A percentile compares a stretch with the other conserved stretches of the same genome.
Evolutionary conservation across 2,888 invertebrate species (phyloP).

Genomic region (Anarsia innoxiella): DNA sequence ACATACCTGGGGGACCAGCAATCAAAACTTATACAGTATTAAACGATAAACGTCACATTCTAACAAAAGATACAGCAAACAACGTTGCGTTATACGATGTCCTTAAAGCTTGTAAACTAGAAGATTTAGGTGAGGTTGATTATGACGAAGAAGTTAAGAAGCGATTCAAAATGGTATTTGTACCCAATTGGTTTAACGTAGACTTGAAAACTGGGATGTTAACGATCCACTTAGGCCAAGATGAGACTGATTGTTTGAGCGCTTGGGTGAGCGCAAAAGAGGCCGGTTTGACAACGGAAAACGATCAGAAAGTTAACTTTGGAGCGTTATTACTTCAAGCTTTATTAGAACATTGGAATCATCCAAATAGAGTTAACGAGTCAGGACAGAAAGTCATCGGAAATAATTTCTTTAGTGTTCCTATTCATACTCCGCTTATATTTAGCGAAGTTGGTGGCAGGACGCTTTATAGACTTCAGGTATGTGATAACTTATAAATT

Average conservation of each 20-base stretch:
- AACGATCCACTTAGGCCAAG: conserved; percentile 96
- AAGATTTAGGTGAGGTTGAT: conserved; percentile 93
- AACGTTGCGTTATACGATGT: conserved; percentile 93
- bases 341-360: conserved; percentile 95
- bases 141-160: conserved; percentile 96
- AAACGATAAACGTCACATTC: conserved; percentile 96
- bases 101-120: conserved; percentile 88
- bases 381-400: conserved; percentile 83
- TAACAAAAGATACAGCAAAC: conserved; percentile 94
- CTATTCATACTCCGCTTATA: conserved; percentile 96
- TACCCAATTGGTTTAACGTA: conserved; percentile 99
- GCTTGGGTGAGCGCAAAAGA: conserved; percentile 99
- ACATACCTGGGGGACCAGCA: conserved; percentile 92
- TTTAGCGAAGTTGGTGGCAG: conserved; percentile 98
- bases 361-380: conserved; percentile 78
- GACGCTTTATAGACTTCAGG: conserved; percentile 88
- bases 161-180: conserved; percentile 93
- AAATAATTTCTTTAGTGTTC: conserved; percentile 91
- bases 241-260: conserved; percentile 97
- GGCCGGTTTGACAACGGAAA: conserved; percentile 87
- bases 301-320: conserved; percentile 95
- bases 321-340: conserved; percentile 96
- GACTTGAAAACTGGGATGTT: conserved; percentile 99
- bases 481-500: too few species aligned
- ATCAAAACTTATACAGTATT: conserved; percentile 94